Percentiles rank a stretch among this genome's conserved stretches.
Conservation (phyloP, 2,888 invertebrate genomes). For the Ecdyonurus torrentis region DNA sequence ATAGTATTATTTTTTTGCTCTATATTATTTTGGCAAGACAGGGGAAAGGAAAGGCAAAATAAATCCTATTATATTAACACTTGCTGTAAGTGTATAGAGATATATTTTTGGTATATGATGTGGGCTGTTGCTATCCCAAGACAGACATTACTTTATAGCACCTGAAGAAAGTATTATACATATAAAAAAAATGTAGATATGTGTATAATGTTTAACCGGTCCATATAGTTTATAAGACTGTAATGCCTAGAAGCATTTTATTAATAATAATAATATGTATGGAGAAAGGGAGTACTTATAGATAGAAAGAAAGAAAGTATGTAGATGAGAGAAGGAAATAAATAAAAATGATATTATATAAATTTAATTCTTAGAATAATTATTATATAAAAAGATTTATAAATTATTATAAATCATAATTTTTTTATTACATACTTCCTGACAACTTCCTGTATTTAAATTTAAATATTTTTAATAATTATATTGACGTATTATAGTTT, state of each 20-base stretch:
- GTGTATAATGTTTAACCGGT: background rate
- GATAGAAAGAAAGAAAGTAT: background rate
- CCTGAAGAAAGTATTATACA: background rate
- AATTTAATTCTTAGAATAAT: background rate
- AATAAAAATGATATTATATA: background rate
- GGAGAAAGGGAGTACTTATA: background rate
- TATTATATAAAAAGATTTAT: background rate
- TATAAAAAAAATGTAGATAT: background rate
- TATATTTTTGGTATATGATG: no score
- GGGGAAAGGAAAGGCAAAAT: no score
- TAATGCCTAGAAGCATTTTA: background rate
- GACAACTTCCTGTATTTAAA: background rate
- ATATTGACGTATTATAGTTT: no score
- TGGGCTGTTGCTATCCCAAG: no score
- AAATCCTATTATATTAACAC: no score
- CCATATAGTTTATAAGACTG: background rate
- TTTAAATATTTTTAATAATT: background rate
- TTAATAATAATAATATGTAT: no score
- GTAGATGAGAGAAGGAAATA: background rate
- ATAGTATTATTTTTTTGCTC: no score
- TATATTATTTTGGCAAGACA: no score
- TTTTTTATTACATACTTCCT: background rate
- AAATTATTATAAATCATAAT: background rate
- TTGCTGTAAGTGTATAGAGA: no score
- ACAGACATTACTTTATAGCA: no score